phyloP scores from a whole-genome alignment of 2,797 vertebrate genomes.

The Hipposideros larvatus region DNA sequence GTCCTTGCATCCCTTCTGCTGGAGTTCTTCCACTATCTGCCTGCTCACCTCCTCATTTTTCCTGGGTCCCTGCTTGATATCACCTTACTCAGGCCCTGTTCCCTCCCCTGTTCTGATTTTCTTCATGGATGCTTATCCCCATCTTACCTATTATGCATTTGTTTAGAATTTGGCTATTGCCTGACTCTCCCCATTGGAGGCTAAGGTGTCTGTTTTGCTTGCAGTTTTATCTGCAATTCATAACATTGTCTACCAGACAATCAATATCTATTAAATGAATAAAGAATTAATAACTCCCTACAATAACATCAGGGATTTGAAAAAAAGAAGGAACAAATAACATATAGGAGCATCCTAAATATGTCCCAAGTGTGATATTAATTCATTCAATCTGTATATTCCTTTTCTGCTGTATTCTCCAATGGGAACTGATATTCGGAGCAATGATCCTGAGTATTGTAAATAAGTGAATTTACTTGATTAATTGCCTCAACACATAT shows the following conservation, averaged over 20 bases:
- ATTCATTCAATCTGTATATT: background rate
- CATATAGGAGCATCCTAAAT: background rate
- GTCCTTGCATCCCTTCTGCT: background rate
- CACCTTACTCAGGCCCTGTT: fast-evolving
- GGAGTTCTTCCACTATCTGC: background rate
- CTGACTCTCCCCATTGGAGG: background rate
- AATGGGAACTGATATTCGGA: background rate
- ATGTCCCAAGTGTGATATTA: background rate
- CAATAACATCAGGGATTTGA: background rate
- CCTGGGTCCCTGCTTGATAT: no score
- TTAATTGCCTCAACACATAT: background rate
- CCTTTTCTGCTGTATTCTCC: background rate
- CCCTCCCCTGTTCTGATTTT: background rate
- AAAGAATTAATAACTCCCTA: background rate
- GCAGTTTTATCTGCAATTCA: background rate
- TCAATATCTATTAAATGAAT: background rate
- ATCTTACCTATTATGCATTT: background rate
- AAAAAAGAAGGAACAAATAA: background rate
- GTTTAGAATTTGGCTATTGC: background rate
- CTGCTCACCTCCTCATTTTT: background rate
- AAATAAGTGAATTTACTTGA: background rate
- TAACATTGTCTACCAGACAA: background rate
- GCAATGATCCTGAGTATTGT: background rate
- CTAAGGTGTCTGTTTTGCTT: background rate
- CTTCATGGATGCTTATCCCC: no score